Percentiles rank a stretch among this genome's conserved stretches.
Evolutionary conservation across 2,113 vertebrate species (phyloP).

Genomic region (Paramormyrops kingsleyae): DNA sequence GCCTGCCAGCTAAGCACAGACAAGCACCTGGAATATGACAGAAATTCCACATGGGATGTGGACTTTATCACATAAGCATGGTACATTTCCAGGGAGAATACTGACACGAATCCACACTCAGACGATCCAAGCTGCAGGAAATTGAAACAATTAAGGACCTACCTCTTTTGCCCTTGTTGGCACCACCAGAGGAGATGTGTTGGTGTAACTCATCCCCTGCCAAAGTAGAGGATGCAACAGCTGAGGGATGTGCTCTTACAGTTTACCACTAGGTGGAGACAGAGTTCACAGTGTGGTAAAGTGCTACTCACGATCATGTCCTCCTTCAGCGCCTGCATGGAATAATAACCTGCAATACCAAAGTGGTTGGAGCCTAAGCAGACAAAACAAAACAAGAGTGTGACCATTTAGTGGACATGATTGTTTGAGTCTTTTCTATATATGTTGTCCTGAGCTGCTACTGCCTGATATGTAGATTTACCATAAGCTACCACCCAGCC

Average conservation of each 20-base stretch:
- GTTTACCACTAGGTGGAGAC: constrained; percentile 2
- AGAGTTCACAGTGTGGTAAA: neutral
- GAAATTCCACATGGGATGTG: neutral
- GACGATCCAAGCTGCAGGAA: neutral
- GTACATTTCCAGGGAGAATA: neutral
- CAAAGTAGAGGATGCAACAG: neutral
- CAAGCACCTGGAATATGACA: neutral
- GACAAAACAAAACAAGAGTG: constrained; percentile 4
- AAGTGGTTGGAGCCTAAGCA: constrained; percentile 64
- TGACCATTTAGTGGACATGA: neutral
- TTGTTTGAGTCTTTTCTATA: neutral
- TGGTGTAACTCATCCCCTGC: constrained; percentile 66
- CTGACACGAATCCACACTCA: neutral
- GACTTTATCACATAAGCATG: neutral
- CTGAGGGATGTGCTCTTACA: neutral
- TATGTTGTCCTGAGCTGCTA: neutral
- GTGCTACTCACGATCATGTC: constrained; percentile 64
- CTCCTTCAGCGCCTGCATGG: constrained; percentile 58
- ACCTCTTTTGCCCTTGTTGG: constrained; percentile 62
- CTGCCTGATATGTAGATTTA: constrained; percentile 28
- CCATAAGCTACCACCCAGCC: constrained; percentile 66
- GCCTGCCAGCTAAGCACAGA: neutral
- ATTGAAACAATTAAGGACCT: neutral
- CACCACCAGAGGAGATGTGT: constrained; percentile 65
- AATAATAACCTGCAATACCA: constrained; percentile 62